These are phyloP conservation scores for Chalcosyrphus nemorum DNA, from an alignment of 2,888 invertebrate species.

Conservation along the genomic window DNA sequence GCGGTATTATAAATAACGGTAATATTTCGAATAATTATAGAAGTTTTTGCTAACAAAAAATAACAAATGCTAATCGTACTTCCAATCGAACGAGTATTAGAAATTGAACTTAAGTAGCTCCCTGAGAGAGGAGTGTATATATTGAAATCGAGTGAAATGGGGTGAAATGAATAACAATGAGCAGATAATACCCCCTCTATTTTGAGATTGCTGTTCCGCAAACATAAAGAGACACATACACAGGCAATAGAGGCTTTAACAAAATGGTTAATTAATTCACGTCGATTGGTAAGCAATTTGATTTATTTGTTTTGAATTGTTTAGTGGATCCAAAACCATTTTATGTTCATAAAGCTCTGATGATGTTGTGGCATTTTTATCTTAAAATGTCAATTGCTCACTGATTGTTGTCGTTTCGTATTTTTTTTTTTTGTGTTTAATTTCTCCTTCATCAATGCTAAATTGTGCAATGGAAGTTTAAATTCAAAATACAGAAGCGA, in stretches of 20 bases:
- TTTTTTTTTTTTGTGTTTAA: neutral
- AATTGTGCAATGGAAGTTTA: constrained; percentile 55
- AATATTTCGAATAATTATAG: constrained; percentile 17
- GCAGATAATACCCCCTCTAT: neutral
- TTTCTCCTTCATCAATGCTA: constrained; percentile 25
- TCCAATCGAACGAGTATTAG: constrained; percentile 10
- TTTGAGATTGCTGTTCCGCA: neutral
- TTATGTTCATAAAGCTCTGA: neutral
- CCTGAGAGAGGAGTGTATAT: too few relatives aligned
- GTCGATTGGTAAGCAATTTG: constrained; percentile 41
- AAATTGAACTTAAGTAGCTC: neutral
- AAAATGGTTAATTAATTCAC: constrained; percentile 47
- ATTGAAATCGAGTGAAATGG: neutral
- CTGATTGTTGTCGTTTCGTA: constrained; percentile 24
- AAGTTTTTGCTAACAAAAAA: neutral
- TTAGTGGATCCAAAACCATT: neutral
- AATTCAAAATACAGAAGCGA: constrained; percentile 42
- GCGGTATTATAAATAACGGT: neutral
- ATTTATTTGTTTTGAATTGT: constrained; percentile 25
- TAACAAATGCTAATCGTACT: constrained; percentile 25
- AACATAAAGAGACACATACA: neutral
- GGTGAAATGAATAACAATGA: constrained; percentile 31
- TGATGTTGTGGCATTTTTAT: neutral
- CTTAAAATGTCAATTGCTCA: constrained; percentile 27
- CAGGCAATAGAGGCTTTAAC: neutral